Evolutionary conservation across 2,888 invertebrate species (phyloP).

Genomic region (Clusia tigrina): DNA sequence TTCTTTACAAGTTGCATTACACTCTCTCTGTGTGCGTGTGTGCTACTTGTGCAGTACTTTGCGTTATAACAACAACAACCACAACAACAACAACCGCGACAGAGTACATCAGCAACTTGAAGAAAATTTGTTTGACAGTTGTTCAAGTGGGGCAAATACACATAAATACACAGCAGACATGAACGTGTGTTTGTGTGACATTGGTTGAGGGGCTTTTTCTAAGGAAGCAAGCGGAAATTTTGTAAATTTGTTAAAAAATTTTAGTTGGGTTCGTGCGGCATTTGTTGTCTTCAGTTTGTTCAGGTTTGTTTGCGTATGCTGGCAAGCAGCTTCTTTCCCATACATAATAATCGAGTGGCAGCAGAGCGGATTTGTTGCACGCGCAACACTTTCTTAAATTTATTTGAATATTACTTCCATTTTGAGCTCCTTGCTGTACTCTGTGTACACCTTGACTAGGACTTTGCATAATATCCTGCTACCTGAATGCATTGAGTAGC

Average conservation of each 20-base stretch:
- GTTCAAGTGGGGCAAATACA: not conserved
- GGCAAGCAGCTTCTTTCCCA: no score
- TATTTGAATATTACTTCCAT: no score
- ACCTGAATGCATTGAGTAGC: no score
- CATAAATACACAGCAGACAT: not conserved
- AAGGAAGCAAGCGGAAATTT: conserved; percentile 10
- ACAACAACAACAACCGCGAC: not conserved
- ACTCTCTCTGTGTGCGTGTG: not conserved
- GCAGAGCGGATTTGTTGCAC: no score
- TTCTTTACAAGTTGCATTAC: not conserved
- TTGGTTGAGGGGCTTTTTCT: not conserved
- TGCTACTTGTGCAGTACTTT: not conserved
- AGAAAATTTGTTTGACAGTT: conserved; percentile 1
- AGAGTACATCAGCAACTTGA: not conserved
- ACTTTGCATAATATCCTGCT: no score
- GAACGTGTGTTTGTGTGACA: not conserved
- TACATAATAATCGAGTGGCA: no score
- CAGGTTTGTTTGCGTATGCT: not conserved
- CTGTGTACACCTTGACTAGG: no score
- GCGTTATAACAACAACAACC: not conserved
- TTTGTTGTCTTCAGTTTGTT: not conserved
- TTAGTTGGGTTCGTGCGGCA: not conserved
- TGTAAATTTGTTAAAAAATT: conserved; percentile 10
- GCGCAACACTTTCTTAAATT: no score
- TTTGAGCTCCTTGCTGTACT: no score